These are phyloP conservation scores for Scrobipalpa costella DNA, from an alignment of 2,888 invertebrate genomes.

Conservation along the genomic window DNA sequence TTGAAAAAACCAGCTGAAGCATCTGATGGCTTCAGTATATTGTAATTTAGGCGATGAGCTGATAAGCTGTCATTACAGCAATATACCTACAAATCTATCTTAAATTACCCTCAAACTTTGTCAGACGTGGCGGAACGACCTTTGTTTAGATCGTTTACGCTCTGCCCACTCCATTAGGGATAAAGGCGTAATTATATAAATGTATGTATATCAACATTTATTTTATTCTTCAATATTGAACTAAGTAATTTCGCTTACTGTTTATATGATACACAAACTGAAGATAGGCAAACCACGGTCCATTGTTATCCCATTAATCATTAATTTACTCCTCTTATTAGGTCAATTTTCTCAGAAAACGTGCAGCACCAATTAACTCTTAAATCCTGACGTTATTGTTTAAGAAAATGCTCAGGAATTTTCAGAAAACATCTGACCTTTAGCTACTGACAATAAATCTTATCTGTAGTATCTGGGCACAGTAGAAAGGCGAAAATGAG, in stretches of 20 bases:
- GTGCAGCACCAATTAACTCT: conserved; percentile 5
- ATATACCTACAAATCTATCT: too few species aligned
- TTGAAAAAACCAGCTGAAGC: too few species aligned
- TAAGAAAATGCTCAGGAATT: conserved; percentile 18
- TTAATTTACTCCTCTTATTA: not conserved
- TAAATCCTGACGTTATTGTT: not conserved
- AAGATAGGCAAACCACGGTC: not conserved
- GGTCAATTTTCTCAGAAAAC: not conserved
- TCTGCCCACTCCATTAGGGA: too few species aligned
- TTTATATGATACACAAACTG: not conserved
- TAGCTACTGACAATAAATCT: conserved; percentile 11
- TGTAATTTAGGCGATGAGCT: too few species aligned
- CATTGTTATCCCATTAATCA: not conserved
- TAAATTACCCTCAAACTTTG: too few species aligned
- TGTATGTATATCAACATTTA: too few species aligned
- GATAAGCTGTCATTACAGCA: too few species aligned
- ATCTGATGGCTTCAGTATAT: too few species aligned
- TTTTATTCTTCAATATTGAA: too few species aligned
- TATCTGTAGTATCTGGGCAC: conserved; percentile 15
- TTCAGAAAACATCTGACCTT: conserved; percentile 18
- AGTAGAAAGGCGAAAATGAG: conserved; percentile 24
- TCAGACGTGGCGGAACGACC: too few species aligned
- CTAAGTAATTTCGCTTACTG: not conserved
- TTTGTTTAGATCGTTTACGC: too few species aligned
- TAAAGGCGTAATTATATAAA: too few species aligned